phyloP scores from a whole-genome alignment of 2,797 vertebrate genomes.

The Onychomys torridus region DNA sequence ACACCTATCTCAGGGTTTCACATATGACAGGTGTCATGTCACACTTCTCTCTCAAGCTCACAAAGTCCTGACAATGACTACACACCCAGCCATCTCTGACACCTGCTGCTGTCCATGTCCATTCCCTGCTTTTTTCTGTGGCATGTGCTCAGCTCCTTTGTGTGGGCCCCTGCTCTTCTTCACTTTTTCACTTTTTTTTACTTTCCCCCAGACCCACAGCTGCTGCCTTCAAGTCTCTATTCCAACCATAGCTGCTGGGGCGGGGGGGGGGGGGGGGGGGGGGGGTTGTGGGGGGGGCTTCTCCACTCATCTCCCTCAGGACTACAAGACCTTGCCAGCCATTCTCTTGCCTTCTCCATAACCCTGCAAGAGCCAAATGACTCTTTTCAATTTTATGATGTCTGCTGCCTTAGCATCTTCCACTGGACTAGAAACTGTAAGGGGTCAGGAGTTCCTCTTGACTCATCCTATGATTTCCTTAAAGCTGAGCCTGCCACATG shows the following conservation, averaged over 20 bases:
- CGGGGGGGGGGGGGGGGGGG: too few relatives aligned
- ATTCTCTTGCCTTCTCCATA: background rate
- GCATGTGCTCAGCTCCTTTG: background rate
- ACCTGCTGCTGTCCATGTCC: too few relatives aligned
- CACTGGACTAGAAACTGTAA: background rate
- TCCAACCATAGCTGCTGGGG: accelerated
- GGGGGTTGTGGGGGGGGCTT: background rate
- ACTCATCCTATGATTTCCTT: background rate
- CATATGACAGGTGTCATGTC: background rate
- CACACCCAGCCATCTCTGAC: background rate
- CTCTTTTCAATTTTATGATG: background rate
- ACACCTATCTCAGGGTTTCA: background rate
- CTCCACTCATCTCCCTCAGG: background rate
- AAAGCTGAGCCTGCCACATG: background rate
- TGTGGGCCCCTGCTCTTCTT: accelerated
- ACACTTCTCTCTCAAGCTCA: background rate
- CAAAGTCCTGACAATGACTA: background rate
- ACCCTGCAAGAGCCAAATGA: too few relatives aligned
- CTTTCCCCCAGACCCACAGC: accelerated
- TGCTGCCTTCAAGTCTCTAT: background rate
- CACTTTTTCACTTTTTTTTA: background rate
- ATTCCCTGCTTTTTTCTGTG: background rate
- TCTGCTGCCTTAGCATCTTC: background rate
- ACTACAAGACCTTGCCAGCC: accelerated
- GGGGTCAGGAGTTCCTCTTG: background rate